These are phyloP conservation scores for Chrysomela aeneicollis DNA, from an alignment of 2,888 invertebrate species.

Conservation along the genomic window DNA sequence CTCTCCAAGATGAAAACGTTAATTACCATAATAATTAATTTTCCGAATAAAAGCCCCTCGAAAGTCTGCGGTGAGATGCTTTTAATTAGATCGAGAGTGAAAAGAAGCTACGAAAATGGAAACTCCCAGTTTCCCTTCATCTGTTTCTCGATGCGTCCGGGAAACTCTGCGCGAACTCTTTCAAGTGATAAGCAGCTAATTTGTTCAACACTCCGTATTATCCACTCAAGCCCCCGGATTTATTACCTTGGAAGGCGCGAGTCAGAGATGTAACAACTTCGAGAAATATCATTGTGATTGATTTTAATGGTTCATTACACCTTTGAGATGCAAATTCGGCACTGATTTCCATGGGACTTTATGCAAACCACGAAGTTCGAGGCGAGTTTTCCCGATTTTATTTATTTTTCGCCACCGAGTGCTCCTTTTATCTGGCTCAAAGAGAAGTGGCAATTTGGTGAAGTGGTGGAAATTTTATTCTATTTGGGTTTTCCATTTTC, in stretches of 20 bases:
- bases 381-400: slow-evolving; percentile 46
- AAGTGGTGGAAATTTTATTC: slow-evolving; percentile 58
- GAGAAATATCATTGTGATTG: slow-evolving; percentile 40
- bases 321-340: slow-evolving; percentile 43
- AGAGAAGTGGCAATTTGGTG: slow-evolving; percentile 57
- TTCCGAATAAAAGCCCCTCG: slow-evolving; percentile 51
- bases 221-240: slow-evolving; percentile 58
- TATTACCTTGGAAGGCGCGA: slow-evolving; percentile 53
- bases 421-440: slow-evolving; percentile 52
- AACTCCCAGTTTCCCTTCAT: slow-evolving; percentile 47
- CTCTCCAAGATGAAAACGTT: slow-evolving; percentile 13
- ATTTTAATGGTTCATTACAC: slow-evolving; percentile 44
- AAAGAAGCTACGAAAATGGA: slow-evolving; percentile 52
- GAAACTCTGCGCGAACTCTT: slow-evolving; percentile 51
- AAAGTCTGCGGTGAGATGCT: slow-evolving; percentile 58
- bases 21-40: slow-evolving; percentile 33
- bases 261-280: slow-evolving; percentile 52
- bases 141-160: slow-evolving; percentile 45
- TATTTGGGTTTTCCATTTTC: slow-evolving; percentile 58
- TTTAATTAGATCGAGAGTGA: slow-evolving; percentile 58
- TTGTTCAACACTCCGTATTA: slow-evolving; percentile 59
- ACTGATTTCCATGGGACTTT: slow-evolving; percentile 35
- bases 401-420: slow-evolving; percentile 50
- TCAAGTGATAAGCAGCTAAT: slow-evolving; percentile 60
- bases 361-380: slow-evolving; percentile 47